A percentile compares a stretch with the other conserved stretches of the same genome.
phyloP scores from a whole-genome alignment of 2,797 vertebrate genomes.

The Bradypodion ventrale region DNA sequence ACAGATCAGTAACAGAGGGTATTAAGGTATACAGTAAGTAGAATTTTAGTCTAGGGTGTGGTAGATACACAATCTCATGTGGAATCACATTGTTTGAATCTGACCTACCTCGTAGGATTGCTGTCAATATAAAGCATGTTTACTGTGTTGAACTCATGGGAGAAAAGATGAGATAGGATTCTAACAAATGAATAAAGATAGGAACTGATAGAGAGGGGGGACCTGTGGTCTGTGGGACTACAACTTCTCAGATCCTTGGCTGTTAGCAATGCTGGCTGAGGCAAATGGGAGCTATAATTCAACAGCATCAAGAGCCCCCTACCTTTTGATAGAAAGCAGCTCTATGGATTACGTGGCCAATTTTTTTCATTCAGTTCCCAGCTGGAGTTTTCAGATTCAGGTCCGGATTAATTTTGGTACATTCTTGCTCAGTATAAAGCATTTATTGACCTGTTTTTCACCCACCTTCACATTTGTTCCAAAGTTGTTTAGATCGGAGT shows the following conservation, averaged over 20 bases:
- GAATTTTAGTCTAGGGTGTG: neutral
- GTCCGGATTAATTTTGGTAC: neutral
- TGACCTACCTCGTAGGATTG: neutral
- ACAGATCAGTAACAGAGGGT: neutral
- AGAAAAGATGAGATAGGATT: neutral
- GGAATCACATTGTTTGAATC: too few species aligned
- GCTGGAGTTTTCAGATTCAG: neutral
- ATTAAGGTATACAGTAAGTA: neutral
- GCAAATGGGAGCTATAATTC: neutral
- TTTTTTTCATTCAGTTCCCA: neutral
- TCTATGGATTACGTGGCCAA: too few species aligned
- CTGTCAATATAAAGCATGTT: neutral
- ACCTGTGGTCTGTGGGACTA: neutral
- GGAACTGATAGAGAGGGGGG: neutral
- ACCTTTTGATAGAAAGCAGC: neutral
- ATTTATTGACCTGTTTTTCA: neutral
- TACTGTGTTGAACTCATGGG: neutral
- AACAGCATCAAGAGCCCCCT: neutral
- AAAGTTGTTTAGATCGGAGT: conserved; percentile 24
- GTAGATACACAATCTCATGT: neutral
- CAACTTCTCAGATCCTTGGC: neutral
- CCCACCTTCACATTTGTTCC: neutral
- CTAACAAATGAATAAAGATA: neutral
- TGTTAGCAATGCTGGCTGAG: neutral
- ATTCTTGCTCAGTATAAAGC: neutral